These are phyloP conservation scores for Furnarius figulus DNA, from an alignment of 2,113 vertebrate species.

Conservation along the genomic window DNA sequence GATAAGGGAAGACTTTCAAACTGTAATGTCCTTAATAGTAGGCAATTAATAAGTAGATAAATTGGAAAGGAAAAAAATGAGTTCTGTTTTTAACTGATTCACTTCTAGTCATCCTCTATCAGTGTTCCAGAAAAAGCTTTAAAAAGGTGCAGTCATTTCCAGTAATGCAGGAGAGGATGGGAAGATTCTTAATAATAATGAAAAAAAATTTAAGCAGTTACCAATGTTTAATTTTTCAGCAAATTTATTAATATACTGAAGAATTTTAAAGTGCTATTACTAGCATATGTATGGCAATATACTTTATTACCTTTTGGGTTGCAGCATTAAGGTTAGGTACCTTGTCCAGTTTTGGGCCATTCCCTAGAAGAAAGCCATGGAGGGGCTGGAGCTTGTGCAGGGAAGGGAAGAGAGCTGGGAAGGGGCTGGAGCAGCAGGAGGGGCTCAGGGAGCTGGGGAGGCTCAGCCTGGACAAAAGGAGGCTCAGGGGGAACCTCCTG, in stretches of 20 bases:
- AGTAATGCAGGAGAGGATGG: neutral
- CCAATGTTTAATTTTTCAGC: neutral
- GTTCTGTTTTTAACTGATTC: neutral
- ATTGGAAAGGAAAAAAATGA: neutral
- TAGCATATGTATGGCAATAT: neutral
- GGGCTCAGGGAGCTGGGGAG: no score
- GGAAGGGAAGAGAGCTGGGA: no score
- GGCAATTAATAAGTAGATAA: slow-evolving; percentile 44
- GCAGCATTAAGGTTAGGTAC: neutral
- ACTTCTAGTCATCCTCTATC: neutral
- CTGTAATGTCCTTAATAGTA: neutral
- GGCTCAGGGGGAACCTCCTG: no score
- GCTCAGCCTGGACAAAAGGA: no score
- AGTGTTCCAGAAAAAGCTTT: slow-evolving; percentile 9
- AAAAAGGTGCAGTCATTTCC: slow-evolving; percentile 15
- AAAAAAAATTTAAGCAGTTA: neutral
- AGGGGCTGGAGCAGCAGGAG: no score
- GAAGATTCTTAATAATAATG: neutral
- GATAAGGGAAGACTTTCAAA: neutral
- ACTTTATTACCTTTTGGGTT: neutral
- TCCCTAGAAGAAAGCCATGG: neutral
- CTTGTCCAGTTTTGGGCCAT: neutral
- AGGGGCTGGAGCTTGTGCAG: neutral
- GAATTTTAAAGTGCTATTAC: neutral
- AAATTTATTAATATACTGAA: neutral